phyloP scores from a whole-genome alignment of 2,797 vertebrate species.

The Muraenolepis orangiensis region DNA sequence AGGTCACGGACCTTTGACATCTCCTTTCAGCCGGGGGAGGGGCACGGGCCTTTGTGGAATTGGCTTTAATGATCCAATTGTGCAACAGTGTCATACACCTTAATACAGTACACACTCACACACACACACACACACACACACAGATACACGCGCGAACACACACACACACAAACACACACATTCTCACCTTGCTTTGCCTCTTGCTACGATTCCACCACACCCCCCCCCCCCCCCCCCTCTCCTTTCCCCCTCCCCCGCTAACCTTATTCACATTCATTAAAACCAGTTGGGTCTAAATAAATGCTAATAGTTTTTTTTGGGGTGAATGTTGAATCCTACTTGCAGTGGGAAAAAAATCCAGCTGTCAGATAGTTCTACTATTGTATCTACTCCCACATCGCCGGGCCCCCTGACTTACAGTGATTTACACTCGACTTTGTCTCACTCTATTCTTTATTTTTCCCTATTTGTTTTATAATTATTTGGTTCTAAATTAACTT shows the following conservation, averaged over 20 bases:
- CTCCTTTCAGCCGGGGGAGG: conserved; percentile 70
- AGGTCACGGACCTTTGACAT: conserved; percentile 80
- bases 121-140: conserved; percentile 20
- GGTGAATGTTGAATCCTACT: conserved; percentile 1
- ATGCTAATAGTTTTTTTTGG: neutral
- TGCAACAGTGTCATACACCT: conserved; percentile 54
- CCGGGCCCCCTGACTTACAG: neutral
- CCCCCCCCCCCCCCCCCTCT: neutral
- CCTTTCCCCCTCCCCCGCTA: neutral
- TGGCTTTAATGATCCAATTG: conserved; percentile 75
- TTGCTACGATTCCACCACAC: neutral
- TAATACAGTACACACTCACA: conserved; percentile 57
- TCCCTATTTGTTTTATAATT: neutral
- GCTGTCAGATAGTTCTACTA: conserved; percentile 38
- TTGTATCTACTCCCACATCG: neutral
- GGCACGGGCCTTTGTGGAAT: conserved; percentile 66
- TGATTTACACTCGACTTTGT: neutral
- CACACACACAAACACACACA: conserved; percentile 32
- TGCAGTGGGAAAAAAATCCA: conserved; percentile 28
- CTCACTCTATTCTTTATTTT: neutral
- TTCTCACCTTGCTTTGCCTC: conserved; percentile 7
- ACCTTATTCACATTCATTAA: neutral
- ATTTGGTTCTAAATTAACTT: neutral
- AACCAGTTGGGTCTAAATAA: conserved; percentile 1
- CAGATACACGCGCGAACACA: neutral